Conservation (phyloP, 2,797 vertebrate genomes). For the Anguilla anguilla region DNA sequence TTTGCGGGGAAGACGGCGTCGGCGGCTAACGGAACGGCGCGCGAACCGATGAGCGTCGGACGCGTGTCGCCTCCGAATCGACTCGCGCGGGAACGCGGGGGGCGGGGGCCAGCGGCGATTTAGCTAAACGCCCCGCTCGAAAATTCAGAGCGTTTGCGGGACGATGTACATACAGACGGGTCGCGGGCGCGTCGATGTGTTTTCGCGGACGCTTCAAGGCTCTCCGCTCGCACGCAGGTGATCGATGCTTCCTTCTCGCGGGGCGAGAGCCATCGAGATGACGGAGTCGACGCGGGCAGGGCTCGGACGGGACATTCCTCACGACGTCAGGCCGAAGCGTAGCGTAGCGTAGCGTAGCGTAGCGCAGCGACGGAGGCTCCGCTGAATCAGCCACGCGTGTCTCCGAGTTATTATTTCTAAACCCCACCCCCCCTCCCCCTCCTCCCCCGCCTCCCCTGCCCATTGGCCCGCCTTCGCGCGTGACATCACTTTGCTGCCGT, state of each 20-base stretch:
- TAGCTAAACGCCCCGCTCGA: background rate
- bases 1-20: too few species aligned
- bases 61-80: background rate
- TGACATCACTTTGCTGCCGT: conserved; percentile 69
- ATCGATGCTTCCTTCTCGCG: background rate
- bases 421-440: conserved; percentile 19
- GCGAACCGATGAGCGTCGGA: background rate
- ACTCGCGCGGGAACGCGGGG: background rate
- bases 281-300: background rate
- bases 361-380: background rate
- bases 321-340: background rate
- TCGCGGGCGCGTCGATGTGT: background rate
- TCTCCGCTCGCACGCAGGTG: background rate
- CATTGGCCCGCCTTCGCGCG: conserved; percentile 51
- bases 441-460: conserved; percentile 35
- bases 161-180: background rate
- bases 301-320: background rate
- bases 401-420: background rate
- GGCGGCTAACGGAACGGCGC: background rate
- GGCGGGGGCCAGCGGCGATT: background rate
- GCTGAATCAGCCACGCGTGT: background rate
- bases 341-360: background rate
- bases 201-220: background rate
- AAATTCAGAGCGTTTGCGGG: background rate
- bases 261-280: background rate